These are phyloP conservation scores for Schlechtendalia chinensis DNA, from an alignment of 1,140 invertebrate species.

Conservation along the genomic window DNA sequence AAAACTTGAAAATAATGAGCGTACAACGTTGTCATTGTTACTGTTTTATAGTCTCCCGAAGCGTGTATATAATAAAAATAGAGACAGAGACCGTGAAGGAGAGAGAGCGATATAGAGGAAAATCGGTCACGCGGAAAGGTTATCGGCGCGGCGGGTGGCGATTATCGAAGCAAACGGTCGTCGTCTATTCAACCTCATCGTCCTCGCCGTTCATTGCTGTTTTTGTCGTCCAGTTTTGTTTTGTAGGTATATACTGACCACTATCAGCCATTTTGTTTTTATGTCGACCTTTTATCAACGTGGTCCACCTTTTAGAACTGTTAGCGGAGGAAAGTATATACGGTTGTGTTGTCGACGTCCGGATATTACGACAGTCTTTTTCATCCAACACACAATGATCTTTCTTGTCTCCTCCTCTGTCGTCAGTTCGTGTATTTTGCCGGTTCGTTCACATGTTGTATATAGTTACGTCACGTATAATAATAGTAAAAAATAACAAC, in stretches of 20 bases:
- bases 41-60: no score
- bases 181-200: background rate
- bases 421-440: no score
- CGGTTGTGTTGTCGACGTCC: background rate
- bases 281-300: background rate
- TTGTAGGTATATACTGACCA: background rate
- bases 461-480: no score
- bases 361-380: constrained; percentile 22
- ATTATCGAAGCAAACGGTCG: constrained; percentile 22
- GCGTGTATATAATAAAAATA: no score
- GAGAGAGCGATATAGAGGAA: background rate
- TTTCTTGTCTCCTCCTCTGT: no score
- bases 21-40: no score
- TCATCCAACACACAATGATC: no score
- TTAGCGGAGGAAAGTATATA: background rate
- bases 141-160: background rate
- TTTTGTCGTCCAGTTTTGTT: background rate
- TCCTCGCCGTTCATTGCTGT: background rate
- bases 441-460: no score
- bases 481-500: no score
- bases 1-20: constrained; percentile 15
- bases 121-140: constrained; percentile 33
- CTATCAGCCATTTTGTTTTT: constrained; percentile 32
- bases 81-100: no score
- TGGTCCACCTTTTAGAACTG: constrained; percentile 3